Percentiles rank a stretch among this genome's conserved stretches.
Conservation (phyloP, 2,888 invertebrate species). For the Rugalucina vietnamica region DNA sequence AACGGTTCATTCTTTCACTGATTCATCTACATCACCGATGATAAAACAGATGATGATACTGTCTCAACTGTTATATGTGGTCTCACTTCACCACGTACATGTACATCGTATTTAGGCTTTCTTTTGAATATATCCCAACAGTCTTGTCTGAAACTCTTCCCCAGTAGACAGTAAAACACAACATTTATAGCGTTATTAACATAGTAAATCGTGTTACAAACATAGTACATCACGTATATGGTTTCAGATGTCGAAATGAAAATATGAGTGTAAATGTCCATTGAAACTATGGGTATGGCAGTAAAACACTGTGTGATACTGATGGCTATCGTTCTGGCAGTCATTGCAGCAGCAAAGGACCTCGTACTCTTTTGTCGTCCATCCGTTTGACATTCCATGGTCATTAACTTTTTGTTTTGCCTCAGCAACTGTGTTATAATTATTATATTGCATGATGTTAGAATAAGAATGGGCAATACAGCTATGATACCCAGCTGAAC, state of each 20-base stretch:
- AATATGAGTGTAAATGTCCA: not conserved
- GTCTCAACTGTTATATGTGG: not conserved
- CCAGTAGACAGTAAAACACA: not conserved
- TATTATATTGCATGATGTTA: not conserved
- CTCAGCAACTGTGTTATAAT: not conserved
- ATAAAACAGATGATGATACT: not conserved
- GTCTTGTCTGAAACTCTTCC: not conserved
- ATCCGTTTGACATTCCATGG: not conserved
- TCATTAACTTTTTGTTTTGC: not conserved
- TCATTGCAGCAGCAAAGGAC: not conserved
- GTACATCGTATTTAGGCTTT: not conserved
- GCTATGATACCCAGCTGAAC: not conserved
- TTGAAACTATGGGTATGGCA: not conserved
- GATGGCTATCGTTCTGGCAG: not conserved
- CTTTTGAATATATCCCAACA: not conserved
- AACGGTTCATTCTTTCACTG: no score
- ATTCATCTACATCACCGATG: no score
- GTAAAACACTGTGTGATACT: not conserved
- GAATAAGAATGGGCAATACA: not conserved
- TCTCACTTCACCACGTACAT: no score
- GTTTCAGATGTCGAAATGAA: not conserved
- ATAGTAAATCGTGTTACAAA: not conserved
- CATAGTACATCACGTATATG: not conserved
- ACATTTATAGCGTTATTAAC: not conserved
- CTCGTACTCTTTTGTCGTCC: not conserved